Percentiles rank a stretch among this genome's conserved stretches.
Evolutionary conservation across 2,113 vertebrate species (phyloP).

Genomic region (Ictalurus punctatus): DNA sequence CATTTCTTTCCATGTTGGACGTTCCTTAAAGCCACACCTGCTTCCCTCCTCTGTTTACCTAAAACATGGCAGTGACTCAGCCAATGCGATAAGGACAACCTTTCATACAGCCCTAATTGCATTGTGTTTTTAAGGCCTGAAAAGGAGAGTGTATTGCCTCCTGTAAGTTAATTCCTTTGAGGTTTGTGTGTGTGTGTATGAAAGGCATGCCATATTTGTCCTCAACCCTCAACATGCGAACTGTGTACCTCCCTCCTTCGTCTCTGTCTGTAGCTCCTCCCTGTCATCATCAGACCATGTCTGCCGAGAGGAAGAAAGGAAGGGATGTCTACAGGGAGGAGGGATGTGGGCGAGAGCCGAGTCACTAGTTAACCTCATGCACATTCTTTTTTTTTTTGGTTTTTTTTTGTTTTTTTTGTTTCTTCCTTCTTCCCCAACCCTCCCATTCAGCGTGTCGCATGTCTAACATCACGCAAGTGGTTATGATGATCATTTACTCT

Average conservation of each 20-base stretch:
- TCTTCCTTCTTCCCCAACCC: too few species aligned
- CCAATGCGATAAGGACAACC: slow-evolving; percentile 34
- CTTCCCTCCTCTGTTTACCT: slow-evolving; percentile 39
- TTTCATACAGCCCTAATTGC: neutral
- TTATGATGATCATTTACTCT: slow-evolving; percentile 15
- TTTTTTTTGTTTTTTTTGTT: neutral
- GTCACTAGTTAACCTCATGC: slow-evolving; percentile 25
- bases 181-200: neutral
- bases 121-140: neutral
- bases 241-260: slow-evolving; percentile 37
- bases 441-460: slow-evolving; percentile 29
- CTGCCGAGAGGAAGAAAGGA: slow-evolving; percentile 52
- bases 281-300: slow-evolving; percentile 68
- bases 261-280: slow-evolving; percentile 61
- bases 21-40: slow-evolving; percentile 43
- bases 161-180: neutral
- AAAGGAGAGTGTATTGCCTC: neutral
- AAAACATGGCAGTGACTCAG: slow-evolving; percentile 40
- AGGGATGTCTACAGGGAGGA: slow-evolving; percentile 28
- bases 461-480: slow-evolving; percentile 27
- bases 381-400: neutral
- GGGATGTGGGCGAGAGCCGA: slow-evolving; percentile 1
- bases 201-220: slow-evolving; percentile 12
- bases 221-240: neutral
- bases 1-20: neutral